phyloP scores from a whole-genome alignment of 2,113 vertebrate genomes.

The Empidonax traillii region DNA sequence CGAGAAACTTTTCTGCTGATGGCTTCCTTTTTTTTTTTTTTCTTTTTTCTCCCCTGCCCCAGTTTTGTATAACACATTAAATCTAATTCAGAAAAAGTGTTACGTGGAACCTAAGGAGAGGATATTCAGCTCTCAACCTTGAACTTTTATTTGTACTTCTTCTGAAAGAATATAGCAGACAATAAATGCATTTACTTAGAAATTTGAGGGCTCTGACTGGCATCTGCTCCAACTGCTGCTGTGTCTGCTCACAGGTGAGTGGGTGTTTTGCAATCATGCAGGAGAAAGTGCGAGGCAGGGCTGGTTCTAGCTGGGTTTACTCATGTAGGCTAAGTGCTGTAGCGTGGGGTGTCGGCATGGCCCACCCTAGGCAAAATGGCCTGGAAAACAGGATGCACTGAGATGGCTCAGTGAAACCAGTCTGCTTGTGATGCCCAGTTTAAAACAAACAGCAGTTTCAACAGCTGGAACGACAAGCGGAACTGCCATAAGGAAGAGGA shows the following conservation, averaged over 20 bases:
- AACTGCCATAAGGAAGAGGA: neutral
- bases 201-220: neutral
- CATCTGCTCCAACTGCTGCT: neutral
- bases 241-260: neutral
- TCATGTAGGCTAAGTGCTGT: neutral
- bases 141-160: neutral
- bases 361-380: neutral
- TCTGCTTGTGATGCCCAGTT: neutral
- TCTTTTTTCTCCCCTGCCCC: fast-evolving
- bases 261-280: neutral
- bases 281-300: neutral
- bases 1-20: neutral
- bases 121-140: neutral
- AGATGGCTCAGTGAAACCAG: neutral
- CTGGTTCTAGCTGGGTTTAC: neutral
- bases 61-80: neutral
- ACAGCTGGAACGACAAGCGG: neutral
- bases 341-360: neutral
- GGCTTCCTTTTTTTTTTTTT: neutral
- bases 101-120: neutral
- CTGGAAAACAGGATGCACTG: neutral
- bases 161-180: neutral
- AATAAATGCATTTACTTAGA: neutral
- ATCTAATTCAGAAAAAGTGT: neutral
- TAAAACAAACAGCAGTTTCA: neutral